phyloP scores from a whole-genome alignment of 30 jellyfish, hydroid and myxozoan species.

The Euphysa ruthae region DNA sequence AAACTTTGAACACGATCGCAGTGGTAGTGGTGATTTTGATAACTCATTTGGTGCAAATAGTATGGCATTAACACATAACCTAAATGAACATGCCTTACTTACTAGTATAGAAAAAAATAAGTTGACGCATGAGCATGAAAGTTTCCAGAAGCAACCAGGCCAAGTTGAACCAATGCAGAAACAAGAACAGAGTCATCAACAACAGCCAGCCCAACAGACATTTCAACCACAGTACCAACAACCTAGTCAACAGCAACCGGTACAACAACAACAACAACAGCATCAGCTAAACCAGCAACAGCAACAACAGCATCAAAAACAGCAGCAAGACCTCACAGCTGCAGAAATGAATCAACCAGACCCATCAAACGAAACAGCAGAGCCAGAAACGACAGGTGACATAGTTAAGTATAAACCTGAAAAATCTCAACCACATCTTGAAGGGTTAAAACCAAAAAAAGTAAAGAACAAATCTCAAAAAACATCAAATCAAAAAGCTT shows the following conservation, averaged over 20 bases:
- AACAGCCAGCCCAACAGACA: background rate
- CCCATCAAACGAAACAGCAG: too few species aligned
- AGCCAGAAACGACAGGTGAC: background rate
- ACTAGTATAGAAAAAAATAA: too few species aligned
- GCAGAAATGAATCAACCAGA: too few species aligned
- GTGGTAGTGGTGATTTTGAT: too few species aligned
- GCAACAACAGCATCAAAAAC: background rate
- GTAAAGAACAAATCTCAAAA: background rate
- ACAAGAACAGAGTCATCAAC: background rate
- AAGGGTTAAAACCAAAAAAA: constrained; percentile 2
- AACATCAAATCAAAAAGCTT: too few species aligned
- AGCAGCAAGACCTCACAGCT: background rate
- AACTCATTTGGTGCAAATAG: too few species aligned
- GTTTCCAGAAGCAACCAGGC: too few species aligned
- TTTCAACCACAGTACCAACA: background rate
- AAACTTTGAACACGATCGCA: too few species aligned
- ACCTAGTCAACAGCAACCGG: background rate
- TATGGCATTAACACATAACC: too few species aligned
- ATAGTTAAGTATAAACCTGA: background rate
- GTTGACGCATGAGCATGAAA: too few species aligned
- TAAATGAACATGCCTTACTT: too few species aligned
- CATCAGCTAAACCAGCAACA: background rate
- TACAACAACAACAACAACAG: background rate
- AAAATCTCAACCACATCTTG: background rate
- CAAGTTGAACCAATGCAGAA: background rate